Evolutionary conservation across 2,888 invertebrate species (phyloP), one percentile per base, ranked within the genome.

Genomic region (Lasius platythorax): DNA sequence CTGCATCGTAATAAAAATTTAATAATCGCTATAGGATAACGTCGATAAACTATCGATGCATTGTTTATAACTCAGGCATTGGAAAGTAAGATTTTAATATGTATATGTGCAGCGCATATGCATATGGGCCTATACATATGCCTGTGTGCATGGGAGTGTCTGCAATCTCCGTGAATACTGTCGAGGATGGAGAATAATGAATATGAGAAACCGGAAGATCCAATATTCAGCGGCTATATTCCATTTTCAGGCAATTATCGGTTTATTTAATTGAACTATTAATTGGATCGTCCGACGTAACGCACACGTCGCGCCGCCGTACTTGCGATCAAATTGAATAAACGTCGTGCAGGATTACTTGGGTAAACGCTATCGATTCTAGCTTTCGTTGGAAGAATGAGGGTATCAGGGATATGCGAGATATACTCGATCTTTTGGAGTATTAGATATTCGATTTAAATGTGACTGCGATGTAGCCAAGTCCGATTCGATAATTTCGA

Each of bases 241-340:
- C 90, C 91, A 92, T 93, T 93, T 92, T 92, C 89, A 89, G 89
- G 90, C 92, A 93, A 93, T 94, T 93, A 93, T 93, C 92, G 93
- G 93, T 92, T 93, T 93, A 92, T 92, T 93, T 92, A 93, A 93
- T 94, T 91, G 92, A 93, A 93, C 91, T 89, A 92, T 89, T 92
- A 93, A 94, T 93, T 93, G 91, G 89, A 90, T 85, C 88, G 88
- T 85, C 84, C 87, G 79, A 72, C 85, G 87, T 91, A 87, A 88
- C 87, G 83, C 87, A 85, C 85, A 83, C 50, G 79, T 79, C 79
- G 79, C 72, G 72, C 79, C 61, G 23, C 70, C 83, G 85, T 85
- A 79, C 87, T 83, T 82, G 84, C 87, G 79, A 84, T 74, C 73
- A 85, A 90, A 90, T 87, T 83, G 86, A 89, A 89, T 87, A 84